Evolutionary conservation across 1,140 invertebrate genomes (phyloP).

Genomic region (Achatina immaculata): DNA sequence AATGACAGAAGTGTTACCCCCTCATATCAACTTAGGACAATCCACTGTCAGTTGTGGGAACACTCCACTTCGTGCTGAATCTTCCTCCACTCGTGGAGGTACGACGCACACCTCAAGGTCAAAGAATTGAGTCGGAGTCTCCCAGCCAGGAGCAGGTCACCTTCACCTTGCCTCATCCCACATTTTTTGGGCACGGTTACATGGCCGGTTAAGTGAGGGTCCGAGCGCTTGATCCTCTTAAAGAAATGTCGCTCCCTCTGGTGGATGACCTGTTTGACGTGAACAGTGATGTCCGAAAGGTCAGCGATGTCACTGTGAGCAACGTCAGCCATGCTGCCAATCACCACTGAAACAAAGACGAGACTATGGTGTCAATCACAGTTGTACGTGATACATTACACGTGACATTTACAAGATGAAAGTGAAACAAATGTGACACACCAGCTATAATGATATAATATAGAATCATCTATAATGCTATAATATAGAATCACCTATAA

Average conservation of each 20-base stretch:
- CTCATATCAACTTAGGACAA: neutral
- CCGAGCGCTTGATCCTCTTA: constrained; percentile 24
- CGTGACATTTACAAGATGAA: no score
- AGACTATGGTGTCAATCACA: no score
- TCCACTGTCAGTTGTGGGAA: constrained; percentile 12
- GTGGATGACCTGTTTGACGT: constrained; percentile 52
- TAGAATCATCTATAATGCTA: no score
- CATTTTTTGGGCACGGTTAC: constrained; percentile 77
- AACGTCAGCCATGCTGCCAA: constrained; percentile 54
- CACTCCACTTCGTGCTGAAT: constrained; percentile 75
- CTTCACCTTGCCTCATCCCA: constrained; percentile 79
- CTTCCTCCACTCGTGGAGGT: constrained; percentile 78
- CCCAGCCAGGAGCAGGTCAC: constrained; percentile 86
- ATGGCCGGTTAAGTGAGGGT: constrained; percentile 50
- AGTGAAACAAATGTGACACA: no score
- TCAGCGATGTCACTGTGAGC: constrained; percentile 34
- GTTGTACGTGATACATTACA: no score
- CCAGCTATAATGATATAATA: no score
- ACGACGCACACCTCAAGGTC: constrained; percentile 81
- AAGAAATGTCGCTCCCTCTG: constrained; percentile 42
- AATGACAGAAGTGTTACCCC: neutral
- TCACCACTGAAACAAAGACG: constrained; percentile 54
- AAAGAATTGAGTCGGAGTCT: constrained; percentile 79
- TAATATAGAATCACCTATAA: no score
- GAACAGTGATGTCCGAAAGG: constrained; percentile 48